These are phyloP conservation scores for Cygnus atratus DNA, from an alignment of 2,113 vertebrate species.

Conservation along the genomic window DNA sequence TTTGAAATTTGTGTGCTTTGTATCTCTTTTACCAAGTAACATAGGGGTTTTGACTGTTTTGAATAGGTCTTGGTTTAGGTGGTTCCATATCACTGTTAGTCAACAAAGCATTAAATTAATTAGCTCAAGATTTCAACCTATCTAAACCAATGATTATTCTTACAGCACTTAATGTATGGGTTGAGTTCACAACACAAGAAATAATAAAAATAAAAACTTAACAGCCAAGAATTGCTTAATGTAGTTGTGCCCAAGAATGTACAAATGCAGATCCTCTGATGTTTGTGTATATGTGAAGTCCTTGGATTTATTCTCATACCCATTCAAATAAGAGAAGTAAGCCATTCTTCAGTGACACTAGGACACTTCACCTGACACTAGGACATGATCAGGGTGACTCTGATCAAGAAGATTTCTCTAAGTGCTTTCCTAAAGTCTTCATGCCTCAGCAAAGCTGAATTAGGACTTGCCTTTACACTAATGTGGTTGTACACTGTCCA, in stretches of 20 bases:
- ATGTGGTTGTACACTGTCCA: fast-evolving
- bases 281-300: neutral
- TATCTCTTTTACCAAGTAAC: neutral
- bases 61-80: neutral
- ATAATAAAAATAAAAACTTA: neutral
- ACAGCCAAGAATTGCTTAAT: neutral
- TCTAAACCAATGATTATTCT: neutral
- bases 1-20: neutral
- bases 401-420: fast-evolving
- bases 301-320: neutral
- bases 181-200: neutral
- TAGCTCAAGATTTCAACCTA: neutral
- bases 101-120: neutral
- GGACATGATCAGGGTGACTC: neutral
- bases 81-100: neutral
- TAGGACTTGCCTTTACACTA: neutral
- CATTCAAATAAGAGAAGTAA: neutral
- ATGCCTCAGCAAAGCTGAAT: neutral
- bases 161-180: neutral
- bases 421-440: neutral
- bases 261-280: neutral
- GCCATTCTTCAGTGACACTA: neutral
- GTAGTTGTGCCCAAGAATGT: neutral
- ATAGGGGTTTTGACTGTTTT: neutral
- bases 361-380: neutral